These are phyloP conservation scores for Thryonomys swinderianus DNA, from an alignment of 2,113 vertebrate genomes.

Conservation along the genomic window DNA sequence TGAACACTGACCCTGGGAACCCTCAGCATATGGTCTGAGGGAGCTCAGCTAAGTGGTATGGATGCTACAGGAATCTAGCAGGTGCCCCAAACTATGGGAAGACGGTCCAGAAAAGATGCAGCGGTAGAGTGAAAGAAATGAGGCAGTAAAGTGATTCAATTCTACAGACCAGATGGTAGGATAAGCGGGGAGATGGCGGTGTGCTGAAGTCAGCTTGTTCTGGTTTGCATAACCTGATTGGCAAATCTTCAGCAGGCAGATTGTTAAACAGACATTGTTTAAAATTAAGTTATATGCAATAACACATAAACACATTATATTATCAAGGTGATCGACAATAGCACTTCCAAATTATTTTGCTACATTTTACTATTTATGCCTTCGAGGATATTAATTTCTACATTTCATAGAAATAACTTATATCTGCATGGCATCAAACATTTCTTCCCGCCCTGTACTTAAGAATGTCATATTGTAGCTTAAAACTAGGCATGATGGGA, in stretches of 20 bases:
- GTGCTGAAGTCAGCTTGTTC: neutral
- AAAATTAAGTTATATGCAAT: neutral
- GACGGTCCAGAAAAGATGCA: neutral
- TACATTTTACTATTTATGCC: neutral
- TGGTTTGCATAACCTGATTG: neutral
- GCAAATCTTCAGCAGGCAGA: neutral
- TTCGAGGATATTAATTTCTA: neutral
- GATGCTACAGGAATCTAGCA: neutral
- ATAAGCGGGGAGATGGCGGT: neutral
- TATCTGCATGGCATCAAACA: neutral
- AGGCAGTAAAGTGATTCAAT: neutral
- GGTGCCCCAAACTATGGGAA: neutral
- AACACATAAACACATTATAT: neutral
- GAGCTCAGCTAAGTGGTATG: neutral
- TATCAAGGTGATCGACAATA: neutral
- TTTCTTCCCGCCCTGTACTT: neutral
- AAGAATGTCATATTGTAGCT: neutral
- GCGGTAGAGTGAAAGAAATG: neutral
- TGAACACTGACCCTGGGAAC: neutral
- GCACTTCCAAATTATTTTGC: neutral
- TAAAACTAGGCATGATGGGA: neutral
- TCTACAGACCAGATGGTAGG: neutral
- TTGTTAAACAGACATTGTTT: neutral
- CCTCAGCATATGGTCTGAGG: neutral
- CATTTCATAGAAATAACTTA: neutral